Conservation (phyloP, 1,140 invertebrate genomes). For the Caenorhabditis remanei region DNA sequence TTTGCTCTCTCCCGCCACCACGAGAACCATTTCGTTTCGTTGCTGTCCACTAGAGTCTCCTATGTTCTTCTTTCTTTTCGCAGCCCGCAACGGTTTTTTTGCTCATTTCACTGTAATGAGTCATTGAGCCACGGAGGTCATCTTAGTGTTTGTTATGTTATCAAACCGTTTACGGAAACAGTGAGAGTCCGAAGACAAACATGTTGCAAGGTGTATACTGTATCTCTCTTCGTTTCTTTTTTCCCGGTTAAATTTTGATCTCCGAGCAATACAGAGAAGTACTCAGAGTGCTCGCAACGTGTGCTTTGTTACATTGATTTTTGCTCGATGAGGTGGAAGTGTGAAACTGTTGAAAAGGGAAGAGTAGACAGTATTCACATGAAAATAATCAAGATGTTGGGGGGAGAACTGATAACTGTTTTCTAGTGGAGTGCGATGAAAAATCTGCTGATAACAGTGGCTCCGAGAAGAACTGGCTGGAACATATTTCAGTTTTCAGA, state of each 20-base stretch:
- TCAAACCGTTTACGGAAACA: not conserved
- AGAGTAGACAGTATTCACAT: not conserved
- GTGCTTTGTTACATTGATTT: constrained; percentile 22
- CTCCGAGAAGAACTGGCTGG: too few relatives aligned
- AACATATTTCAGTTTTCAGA: too few relatives aligned
- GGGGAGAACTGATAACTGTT: too few relatives aligned
- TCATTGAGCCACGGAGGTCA: not conserved
- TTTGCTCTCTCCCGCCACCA: not conserved
- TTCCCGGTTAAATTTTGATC: constrained; percentile 5
- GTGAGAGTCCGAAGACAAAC: constrained; percentile 29
- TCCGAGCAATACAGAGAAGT: not conserved
- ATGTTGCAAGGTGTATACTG: constrained; percentile 35
- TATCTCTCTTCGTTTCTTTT: not conserved
- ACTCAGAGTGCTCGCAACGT: not conserved
- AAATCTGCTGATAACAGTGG: too few relatives aligned
- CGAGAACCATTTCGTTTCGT: constrained; percentile 44
- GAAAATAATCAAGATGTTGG: too few relatives aligned
- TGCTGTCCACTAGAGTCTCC: constrained; percentile 26
- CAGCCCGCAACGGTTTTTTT: constrained; percentile 4
- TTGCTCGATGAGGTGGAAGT: not conserved
- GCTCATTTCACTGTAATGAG: not conserved
- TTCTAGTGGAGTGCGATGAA: too few relatives aligned
- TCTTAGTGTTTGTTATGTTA: constrained; percentile 11
- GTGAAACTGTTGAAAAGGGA: not conserved
- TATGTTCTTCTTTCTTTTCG: not conserved